Base-by-base conservation (phyloP, 2,888 invertebrate species). In the Prosapia bicincta region DNA sequence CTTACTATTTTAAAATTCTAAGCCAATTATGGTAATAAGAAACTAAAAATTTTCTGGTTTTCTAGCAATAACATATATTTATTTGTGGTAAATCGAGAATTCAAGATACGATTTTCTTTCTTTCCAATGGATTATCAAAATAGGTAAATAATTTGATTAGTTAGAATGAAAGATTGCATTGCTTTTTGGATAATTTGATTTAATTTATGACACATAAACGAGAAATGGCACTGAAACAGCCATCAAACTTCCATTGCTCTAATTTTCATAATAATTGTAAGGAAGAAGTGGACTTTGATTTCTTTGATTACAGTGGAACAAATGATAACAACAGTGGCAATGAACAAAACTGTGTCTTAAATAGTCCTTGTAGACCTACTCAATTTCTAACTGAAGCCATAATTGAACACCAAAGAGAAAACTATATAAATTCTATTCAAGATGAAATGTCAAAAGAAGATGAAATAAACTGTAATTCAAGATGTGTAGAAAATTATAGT, bases 231-330 rank as follows among this genome's bases (percentile, higher is more conserved):
- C 15, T 2, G 9, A 38, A 15, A 38, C 38, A 13, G 7, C 38
- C 38, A 13, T 3, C 15, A 38, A 15, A 15, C 38, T 38, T 15
- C 13, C 9, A 38, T 38, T 9, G 9, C 2, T 13, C 38, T 13
- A 38, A 10, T 38, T 38, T 38, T 38, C 2, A 38, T 71, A 54
- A 71, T 9, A 43, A 32, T 23, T 10, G 10, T 26, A 54, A 71
- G n/a, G 54, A 71, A 1, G 54, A 25, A n/a, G 54, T 71, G 15
- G 71, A 71, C 54, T 71, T 26, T 54, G 71, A 71, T 43, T 71
- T 71, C 54, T 71, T 26, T 24, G 71, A 71, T 24, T 24, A 32
- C 13, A 26, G 13, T 54, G n/a, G 23, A 67, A 67, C 15, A 20
- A 38, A 70, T 32, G 70, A 38, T 24, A 30, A 69, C 20, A 15